These are phyloP conservation scores for Macrostomum lignano DNA, from an alignment of 1,140 invertebrate species.

Conservation along the genomic window DNA sequence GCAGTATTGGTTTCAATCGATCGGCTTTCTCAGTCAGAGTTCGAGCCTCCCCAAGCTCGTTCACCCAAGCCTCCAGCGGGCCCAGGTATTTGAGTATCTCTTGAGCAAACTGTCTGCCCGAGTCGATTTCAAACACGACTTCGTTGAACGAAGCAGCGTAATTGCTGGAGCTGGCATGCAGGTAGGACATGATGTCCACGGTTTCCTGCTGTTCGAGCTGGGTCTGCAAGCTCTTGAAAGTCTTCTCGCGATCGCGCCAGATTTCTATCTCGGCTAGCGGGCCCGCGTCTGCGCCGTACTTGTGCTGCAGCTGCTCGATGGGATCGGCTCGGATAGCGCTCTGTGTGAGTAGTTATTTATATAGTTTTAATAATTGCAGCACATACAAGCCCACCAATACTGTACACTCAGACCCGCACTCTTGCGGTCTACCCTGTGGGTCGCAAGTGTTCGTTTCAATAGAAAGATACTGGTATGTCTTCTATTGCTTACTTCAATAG, in stretches of 20 bases:
- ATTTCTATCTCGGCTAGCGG: slow-evolving; percentile 22
- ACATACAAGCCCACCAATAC: too few relatives aligned
- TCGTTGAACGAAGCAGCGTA: slow-evolving; percentile 20
- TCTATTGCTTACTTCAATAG: too few relatives aligned
- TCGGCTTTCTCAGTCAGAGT: slow-evolving; percentile 14
- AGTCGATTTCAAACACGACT: slow-evolving; percentile 19
- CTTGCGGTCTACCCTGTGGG: too few relatives aligned
- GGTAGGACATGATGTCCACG: slow-evolving; percentile 21
- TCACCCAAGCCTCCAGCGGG: slow-evolving; percentile 17
- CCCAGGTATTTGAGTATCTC: slow-evolving; percentile 18
- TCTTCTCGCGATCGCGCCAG: slow-evolving; percentile 18
- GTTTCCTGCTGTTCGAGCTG: slow-evolving; percentile 21
- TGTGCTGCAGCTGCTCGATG: slow-evolving; percentile 14
- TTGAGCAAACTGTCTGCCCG: slow-evolving; percentile 16
- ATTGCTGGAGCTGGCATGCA: slow-evolving; percentile 20
- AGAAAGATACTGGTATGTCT: too few relatives aligned
- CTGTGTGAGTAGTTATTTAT: too few relatives aligned
- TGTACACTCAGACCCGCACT: too few relatives aligned
- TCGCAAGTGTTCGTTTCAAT: too few relatives aligned
- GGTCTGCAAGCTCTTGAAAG: slow-evolving; percentile 17
- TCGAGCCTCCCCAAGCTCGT: slow-evolving; percentile 14
- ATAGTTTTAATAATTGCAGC: too few relatives aligned
- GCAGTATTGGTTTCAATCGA: slow-evolving; percentile 21
- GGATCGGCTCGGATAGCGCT: too few relatives aligned
- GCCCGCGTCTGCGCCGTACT: slow-evolving; percentile 16